These are phyloP conservation scores for Eristalinus aeneus DNA, from an alignment of 2,888 invertebrate genomes.

Conservation along the genomic window DNA sequence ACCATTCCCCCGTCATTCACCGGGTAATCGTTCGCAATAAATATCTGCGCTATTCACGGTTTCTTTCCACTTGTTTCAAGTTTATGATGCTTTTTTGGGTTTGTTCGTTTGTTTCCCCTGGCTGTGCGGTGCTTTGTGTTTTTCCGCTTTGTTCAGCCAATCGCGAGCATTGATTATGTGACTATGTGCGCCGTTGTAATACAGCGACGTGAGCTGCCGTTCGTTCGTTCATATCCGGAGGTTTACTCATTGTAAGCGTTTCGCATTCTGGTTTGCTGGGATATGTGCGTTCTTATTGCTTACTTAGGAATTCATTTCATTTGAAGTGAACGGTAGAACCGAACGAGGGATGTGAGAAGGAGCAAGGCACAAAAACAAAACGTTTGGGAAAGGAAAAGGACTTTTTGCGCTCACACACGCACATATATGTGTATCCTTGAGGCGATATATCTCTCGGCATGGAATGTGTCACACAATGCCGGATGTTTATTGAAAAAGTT, in stretches of 20 bases:
- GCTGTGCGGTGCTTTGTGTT: slow-evolving; percentile 10
- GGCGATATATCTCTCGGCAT: slow-evolving; percentile 45
- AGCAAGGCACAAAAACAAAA: not conserved
- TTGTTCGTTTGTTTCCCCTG: slow-evolving; percentile 3
- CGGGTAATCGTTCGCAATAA: slow-evolving; percentile 52
- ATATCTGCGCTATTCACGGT: slow-evolving; percentile 48
- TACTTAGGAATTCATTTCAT: slow-evolving; percentile 44
- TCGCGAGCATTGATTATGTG: slow-evolving; percentile 66
- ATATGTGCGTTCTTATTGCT: slow-evolving; percentile 43
- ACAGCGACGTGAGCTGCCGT: slow-evolving; percentile 48
- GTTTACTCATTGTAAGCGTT: not conserved
- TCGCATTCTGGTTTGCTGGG: slow-evolving; percentile 2
- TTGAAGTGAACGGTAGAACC: not conserved
- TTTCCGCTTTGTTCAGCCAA: slow-evolving; percentile 55
- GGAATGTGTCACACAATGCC: slow-evolving; percentile 55
- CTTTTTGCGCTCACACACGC: not conserved
- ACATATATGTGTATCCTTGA: slow-evolving; percentile 32
- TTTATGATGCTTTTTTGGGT: slow-evolving; percentile 36
- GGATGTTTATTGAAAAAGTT: slow-evolving; percentile 69
- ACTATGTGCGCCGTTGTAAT: slow-evolving; percentile 27
- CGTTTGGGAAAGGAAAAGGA: slow-evolving; percentile 30
- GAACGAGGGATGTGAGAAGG: not conserved
- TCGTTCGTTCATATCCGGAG: slow-evolving; percentile 32
- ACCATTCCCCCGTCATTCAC: not conserved
- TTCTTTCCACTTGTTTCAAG: slow-evolving; percentile 33